Conservation (phyloP, 2,888 invertebrate genomes). For the Dorcus hopei region DNA sequence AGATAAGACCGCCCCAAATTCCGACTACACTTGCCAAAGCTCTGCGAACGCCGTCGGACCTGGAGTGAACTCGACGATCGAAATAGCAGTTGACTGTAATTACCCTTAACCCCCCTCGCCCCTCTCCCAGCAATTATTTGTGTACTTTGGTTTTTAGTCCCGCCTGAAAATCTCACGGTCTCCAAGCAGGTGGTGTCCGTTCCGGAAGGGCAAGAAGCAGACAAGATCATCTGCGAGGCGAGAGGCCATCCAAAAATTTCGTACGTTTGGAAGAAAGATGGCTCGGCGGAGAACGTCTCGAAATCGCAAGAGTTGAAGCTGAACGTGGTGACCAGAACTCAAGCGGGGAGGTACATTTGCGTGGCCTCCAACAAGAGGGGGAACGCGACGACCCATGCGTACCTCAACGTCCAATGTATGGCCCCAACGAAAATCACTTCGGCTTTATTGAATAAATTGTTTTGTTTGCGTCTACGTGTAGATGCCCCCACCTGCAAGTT, state of each 20-base stretch:
- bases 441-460: not conserved
- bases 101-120: constrained; percentile 27
- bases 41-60: constrained; percentile 73
- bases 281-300: constrained; percentile 50
- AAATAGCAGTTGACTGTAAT: constrained; percentile 89
- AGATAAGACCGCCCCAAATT: constrained; percentile 72
- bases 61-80: constrained; percentile 78
- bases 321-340: constrained; percentile 64
- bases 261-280: constrained; percentile 69
- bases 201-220: constrained; percentile 56
- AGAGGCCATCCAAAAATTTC: constrained; percentile 69
- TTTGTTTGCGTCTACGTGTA: not conserved
- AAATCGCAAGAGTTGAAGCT: constrained; percentile 58
- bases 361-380: constrained; percentile 80
- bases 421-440: constrained; percentile 40
- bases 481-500: constrained; percentile 73
- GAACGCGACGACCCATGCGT: constrained; percentile 62
- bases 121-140: not conserved
- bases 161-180: constrained; percentile 82
- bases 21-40: constrained; percentile 81
- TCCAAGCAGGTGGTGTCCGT: constrained; percentile 56
- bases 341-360: constrained; percentile 77
- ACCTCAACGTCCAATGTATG: constrained; percentile 81
- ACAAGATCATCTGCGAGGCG: constrained; percentile 57
- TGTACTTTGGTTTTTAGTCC: constrained; percentile 53